These are phyloP conservation scores for Coelogynopora nodosa DNA, from an alignment of 2,888 invertebrate genomes.

Conservation along the genomic window DNA sequence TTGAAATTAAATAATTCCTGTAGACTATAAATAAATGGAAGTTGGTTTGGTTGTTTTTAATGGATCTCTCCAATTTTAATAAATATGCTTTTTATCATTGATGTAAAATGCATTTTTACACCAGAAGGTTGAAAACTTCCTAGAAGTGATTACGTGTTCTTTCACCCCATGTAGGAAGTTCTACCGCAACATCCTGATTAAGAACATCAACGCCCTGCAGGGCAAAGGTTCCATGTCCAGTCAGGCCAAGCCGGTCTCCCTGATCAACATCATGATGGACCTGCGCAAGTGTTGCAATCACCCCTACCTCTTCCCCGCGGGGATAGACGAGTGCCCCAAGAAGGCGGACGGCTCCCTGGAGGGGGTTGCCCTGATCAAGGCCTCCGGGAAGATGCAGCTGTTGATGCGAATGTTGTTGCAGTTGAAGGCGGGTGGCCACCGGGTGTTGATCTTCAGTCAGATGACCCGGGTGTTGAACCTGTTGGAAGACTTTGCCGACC, in stretches of 20 bases:
- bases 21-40: too few relatives aligned
- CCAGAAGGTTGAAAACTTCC: too few relatives aligned
- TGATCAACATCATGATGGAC: constrained; percentile 99
- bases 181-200: constrained; percentile 94
- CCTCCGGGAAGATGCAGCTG: constrained; percentile 88
- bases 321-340: too few relatives aligned
- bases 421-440: constrained; percentile 83
- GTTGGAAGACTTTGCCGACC: constrained; percentile 92
- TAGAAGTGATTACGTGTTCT: too few relatives aligned
- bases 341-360: constrained; percentile 75
- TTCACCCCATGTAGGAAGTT: too few relatives aligned
- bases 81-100: too few relatives aligned
- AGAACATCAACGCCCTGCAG: constrained; percentile 87
- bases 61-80: too few relatives aligned
- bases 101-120: too few relatives aligned
- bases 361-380: constrained; percentile 79
- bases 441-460: constrained; percentile 94
- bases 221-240: constrained; percentile 67
- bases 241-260: constrained; percentile 65
- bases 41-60: too few relatives aligned
- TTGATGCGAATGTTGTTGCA: constrained; percentile 85
- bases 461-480: constrained; percentile 99
- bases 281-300: constrained; percentile 99
- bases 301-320: constrained; percentile 79
- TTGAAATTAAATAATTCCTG: too few relatives aligned